Evolutionary conservation across 2,888 invertebrate species (phyloP).

Genomic region (Gastracanthus pulcherrimus): DNA sequence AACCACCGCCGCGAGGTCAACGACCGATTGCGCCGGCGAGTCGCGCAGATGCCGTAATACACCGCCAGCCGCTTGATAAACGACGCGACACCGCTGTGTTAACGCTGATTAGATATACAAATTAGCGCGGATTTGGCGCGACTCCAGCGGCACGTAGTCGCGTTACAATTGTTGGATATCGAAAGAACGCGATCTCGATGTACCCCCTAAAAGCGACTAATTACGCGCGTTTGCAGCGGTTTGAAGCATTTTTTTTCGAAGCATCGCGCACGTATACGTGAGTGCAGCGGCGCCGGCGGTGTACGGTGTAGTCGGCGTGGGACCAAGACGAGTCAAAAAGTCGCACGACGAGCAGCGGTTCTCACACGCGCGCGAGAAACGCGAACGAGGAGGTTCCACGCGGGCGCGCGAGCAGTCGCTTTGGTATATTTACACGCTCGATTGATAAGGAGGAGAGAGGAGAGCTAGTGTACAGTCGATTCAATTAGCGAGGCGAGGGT

Average conservation of each 20-base stretch:
- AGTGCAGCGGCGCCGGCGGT: not conserved
- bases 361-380: slow-evolving; percentile 65
- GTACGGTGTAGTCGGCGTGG: slow-evolving; percentile 69
- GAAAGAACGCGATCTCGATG: too few species aligned
- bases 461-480: too few species aligned
- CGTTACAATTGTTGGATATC: not conserved
- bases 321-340: slow-evolving; percentile 76
- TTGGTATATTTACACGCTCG: too few species aligned
- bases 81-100: too few species aligned
- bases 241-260: not conserved
- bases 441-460: too few species aligned
- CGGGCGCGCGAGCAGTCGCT: too few species aligned
- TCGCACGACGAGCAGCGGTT: slow-evolving; percentile 75
- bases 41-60: not conserved
- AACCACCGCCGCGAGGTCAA: not conserved
- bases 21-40: not conserved
- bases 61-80: too few species aligned
- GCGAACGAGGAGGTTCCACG: too few species aligned
- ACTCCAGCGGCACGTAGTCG: not conserved
- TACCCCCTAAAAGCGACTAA: not conserved
- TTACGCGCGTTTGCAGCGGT: not conserved
- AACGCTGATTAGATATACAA: too few species aligned
- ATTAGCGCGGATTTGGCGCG: not conserved
- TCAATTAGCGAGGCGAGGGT: too few species aligned
- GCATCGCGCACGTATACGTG: not conserved